A percentile compares a stretch with the other conserved stretches of the same genome.
phyloP scores from a whole-genome alignment of 2,797 vertebrate species.

The Phalanger gymnotis region DNA sequence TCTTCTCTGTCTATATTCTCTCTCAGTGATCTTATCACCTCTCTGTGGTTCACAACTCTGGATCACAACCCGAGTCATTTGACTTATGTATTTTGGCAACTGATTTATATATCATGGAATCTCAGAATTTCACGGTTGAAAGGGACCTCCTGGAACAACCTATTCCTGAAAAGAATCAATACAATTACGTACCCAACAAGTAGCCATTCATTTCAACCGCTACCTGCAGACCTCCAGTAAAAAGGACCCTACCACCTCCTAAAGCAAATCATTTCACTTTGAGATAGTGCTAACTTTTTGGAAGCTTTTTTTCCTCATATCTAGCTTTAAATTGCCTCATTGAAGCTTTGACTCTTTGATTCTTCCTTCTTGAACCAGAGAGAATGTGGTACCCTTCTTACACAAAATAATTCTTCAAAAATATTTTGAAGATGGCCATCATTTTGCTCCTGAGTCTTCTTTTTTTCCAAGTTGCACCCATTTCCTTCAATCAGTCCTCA shows the following conservation, averaged over 20 bases:
- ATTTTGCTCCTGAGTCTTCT: background rate
- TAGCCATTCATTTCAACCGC: background rate
- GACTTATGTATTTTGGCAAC: background rate
- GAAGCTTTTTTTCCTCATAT: background rate
- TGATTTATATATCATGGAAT: background rate
- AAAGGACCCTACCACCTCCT: background rate
- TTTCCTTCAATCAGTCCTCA: background rate
- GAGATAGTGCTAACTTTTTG: background rate
- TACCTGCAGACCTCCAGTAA: background rate
- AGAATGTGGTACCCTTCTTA: background rate
- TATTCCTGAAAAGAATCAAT: background rate
- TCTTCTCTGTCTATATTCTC: background rate
- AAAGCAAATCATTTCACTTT: background rate
- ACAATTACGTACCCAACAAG: background rate
- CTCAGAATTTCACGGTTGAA: background rate
- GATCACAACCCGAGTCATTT: background rate
- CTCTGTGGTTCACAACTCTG: background rate
- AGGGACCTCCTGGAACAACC: background rate
- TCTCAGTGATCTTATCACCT: background rate
- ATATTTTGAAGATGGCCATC: background rate
- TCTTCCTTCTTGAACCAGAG: background rate
- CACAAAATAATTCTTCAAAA: background rate
- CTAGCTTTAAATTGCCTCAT: background rate
- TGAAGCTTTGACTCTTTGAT: background rate
- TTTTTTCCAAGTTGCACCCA: background rate